phyloP scores from a whole-genome alignment of 2,888 invertebrate genomes.

The Amitus sp. region DNA sequence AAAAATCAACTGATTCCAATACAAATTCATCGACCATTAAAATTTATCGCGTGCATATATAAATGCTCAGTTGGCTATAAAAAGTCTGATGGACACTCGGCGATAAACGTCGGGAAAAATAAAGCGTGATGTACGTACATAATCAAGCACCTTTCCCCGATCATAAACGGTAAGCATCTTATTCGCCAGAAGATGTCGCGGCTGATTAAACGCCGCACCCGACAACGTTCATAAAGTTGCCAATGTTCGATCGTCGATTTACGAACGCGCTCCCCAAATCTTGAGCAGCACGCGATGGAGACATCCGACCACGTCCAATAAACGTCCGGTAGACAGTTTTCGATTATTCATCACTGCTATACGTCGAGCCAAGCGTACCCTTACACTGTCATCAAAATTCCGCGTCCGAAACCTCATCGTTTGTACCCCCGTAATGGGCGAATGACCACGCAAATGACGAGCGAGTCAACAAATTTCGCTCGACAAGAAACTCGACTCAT shows the following conservation, averaged over 20 bases:
- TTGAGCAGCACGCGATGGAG: conserved; percentile 1
- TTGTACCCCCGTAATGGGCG: conserved; percentile 4
- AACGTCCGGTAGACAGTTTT: conserved; percentile 3
- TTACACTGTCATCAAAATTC: conserved; percentile 2
- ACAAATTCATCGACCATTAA: conserved; percentile 1
- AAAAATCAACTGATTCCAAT: neutral
- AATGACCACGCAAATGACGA: conserved; percentile 1
- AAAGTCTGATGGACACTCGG: neutral
- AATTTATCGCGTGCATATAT: conserved; percentile 4
- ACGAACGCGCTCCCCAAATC: neutral
- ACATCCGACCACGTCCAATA: conserved; percentile 5
- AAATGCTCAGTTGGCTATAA: conserved; percentile 1
- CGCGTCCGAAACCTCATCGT: neutral
- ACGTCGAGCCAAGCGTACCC: neutral
- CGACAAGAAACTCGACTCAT: neutral
- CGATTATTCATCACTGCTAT: neutral
- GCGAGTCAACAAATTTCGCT: neutral
- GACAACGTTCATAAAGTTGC: neutral
- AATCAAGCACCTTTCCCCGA: neutral
- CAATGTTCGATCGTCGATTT: conserved; percentile 2
- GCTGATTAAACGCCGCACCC: neutral
- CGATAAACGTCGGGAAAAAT: conserved; percentile 3
- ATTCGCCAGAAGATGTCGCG: neutral
- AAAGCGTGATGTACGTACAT: neutral
- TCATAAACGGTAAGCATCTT: neutral